Evolutionary conservation across 2,113 vertebrate species (phyloP).

Genomic region (Steatornis caripensis): DNA sequence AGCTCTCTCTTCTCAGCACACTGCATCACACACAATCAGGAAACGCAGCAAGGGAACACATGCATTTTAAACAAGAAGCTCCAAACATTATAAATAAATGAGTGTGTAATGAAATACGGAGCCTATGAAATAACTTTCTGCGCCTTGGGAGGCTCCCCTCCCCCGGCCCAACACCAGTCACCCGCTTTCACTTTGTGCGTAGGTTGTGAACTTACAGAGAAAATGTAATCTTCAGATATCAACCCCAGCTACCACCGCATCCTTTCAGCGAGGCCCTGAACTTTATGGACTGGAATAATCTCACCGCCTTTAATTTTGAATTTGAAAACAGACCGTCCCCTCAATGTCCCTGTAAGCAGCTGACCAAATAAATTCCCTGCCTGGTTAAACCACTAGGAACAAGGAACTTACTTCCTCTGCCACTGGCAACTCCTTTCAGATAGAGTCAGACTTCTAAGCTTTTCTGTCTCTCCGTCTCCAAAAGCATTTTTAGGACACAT

Average conservation of each 20-base stretch:
- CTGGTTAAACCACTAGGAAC: neutral
- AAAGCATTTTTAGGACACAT: conserved; percentile 51
- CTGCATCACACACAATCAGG: neutral
- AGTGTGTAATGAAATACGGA: neutral
- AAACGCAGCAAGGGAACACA: neutral
- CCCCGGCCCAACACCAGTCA: neutral
- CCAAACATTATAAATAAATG: neutral
- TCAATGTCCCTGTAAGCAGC: neutral
- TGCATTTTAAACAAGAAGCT: neutral
- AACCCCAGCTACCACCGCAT: neutral
- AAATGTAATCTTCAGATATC: fast-evolving
- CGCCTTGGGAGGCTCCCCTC: neutral
- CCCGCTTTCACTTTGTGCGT: neutral
- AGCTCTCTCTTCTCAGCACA: neutral
- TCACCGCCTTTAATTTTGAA: neutral
- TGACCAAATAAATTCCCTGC: neutral
- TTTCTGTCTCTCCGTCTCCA: conserved; percentile 39
- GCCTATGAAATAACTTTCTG: neutral
- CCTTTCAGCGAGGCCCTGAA: neutral
- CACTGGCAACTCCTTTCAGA: neutral
- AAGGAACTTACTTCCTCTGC: neutral
- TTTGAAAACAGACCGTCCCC: neutral
- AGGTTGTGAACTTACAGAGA: fast-evolving
- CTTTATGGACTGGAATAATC: neutral
- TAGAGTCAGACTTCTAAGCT: conserved; percentile 47